Evolutionary conservation across 2,797 vertebrate genomes (phyloP).

Genomic region (Leptoclinus maculatus): DNA sequence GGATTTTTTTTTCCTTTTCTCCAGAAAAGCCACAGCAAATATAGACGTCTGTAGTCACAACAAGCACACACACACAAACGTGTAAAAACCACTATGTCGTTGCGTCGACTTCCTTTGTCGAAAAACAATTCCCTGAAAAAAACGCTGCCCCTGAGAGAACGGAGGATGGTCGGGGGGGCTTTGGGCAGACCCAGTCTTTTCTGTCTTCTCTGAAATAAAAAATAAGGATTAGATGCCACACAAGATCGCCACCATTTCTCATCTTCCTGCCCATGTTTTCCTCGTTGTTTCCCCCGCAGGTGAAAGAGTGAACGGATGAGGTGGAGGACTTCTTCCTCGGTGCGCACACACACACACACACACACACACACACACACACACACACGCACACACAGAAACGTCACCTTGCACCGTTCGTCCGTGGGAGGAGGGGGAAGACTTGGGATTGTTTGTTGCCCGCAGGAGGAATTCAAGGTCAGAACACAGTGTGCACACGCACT

Average conservation of each 20-base stretch:
- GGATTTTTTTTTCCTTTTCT: neutral
- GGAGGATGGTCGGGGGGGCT: neutral
- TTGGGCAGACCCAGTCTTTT: neutral
- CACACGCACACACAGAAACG: conserved; percentile 30
- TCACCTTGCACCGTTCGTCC: conserved; percentile 70
- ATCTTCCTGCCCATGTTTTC: conserved; percentile 32
- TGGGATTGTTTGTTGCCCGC: conserved; percentile 74
- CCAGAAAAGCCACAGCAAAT: neutral
- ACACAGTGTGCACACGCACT: conserved; percentile 42
- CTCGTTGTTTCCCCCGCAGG: conserved; percentile 68
- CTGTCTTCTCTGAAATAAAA: conserved; percentile 19
- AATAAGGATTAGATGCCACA: conserved; percentile 8
- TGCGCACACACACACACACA: no score
- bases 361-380: neutral
- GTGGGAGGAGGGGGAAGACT: conserved; percentile 71
- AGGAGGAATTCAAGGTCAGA: conserved; percentile 82
- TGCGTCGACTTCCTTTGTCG: neutral
- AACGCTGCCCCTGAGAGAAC: neutral
- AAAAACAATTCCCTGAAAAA: neutral
- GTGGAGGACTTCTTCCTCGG: conserved; percentile 69
- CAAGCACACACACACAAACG: neutral
- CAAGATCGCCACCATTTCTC: conserved; percentile 28
- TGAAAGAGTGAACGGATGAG: conserved; percentile 79
- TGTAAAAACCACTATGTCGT: neutral
- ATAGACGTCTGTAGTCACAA: neutral